Conservation (phyloP, 2,888 invertebrate species). For the Trachelus stipa region DNA sequence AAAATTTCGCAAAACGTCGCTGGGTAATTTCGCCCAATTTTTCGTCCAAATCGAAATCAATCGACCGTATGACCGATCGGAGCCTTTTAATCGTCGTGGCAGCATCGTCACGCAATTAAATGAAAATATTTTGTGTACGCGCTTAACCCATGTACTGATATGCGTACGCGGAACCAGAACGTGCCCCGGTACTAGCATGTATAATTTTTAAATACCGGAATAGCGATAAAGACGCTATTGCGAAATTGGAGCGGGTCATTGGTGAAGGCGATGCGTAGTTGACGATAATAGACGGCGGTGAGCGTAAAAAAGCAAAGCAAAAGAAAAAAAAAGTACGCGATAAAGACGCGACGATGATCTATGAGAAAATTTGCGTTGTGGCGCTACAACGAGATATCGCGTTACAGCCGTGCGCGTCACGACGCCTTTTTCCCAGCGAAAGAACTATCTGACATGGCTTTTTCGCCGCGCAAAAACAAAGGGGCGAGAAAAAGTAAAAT, state of each 20-base stretch:
- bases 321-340: background rate
- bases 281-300: background rate
- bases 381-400: background rate
- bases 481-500: background rate
- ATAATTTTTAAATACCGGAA: background rate
- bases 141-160: background rate
- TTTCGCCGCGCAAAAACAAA: background rate
- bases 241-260: slow-evolving; percentile 22
- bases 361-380: background rate
- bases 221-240: background rate
- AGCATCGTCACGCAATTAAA: background rate
- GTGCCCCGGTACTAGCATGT: background rate
- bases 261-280: slow-evolving; percentile 10
- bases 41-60: background rate
- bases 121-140: background rate
- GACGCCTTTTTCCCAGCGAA: background rate
- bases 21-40: background rate
- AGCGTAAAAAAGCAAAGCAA: background rate
- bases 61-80: background rate
- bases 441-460: background rate
- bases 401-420: background rate
- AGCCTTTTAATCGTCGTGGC: background rate
- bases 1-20: background rate
- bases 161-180: background rate
- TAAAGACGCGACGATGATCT: background rate